phyloP scores from a whole-genome alignment of 2,888 invertebrate genomes.

The Gisinianus flammeolus region DNA sequence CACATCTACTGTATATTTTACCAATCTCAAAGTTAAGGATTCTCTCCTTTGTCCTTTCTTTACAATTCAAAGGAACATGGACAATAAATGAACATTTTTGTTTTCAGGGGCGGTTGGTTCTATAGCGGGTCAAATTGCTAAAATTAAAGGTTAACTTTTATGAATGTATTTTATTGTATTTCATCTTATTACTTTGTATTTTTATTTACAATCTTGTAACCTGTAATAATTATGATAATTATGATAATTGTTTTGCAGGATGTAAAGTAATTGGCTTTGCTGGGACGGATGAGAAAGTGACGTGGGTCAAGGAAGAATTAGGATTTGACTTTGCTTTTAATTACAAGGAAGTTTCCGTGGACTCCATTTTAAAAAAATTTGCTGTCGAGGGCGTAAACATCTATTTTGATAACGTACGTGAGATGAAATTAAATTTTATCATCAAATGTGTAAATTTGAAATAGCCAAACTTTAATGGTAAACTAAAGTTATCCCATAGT shows the following conservation, averaged over 20 bases:
- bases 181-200: not conserved
- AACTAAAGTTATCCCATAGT: too few species aligned
- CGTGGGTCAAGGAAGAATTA: slow-evolving; percentile 69
- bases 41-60: not conserved
- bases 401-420: slow-evolving; percentile 77
- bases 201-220: not conserved
- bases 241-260: not conserved
- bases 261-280: slow-evolving; percentile 72
- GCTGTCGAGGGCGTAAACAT: slow-evolving; percentile 77
- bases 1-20: not conserved
- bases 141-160: slow-evolving; percentile 67
- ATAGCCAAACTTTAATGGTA: too few species aligned
- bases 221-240: not conserved
- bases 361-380: slow-evolving; percentile 66
- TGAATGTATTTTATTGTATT: not conserved
- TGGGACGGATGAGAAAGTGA: slow-evolving; percentile 73
- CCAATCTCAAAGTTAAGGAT: not conserved
- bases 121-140: slow-evolving; percentile 78
- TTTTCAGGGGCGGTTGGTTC: slow-evolving; percentile 69
- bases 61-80: too few species aligned
- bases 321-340: slow-evolving; percentile 74
- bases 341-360: slow-evolving; percentile 70
- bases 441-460: too few species aligned
- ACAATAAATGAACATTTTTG: not conserved
- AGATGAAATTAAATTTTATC: too few species aligned